phyloP scores from a whole-genome alignment of 2,113 vertebrate genomes.

The Delphinapterus leucas region DNA sequence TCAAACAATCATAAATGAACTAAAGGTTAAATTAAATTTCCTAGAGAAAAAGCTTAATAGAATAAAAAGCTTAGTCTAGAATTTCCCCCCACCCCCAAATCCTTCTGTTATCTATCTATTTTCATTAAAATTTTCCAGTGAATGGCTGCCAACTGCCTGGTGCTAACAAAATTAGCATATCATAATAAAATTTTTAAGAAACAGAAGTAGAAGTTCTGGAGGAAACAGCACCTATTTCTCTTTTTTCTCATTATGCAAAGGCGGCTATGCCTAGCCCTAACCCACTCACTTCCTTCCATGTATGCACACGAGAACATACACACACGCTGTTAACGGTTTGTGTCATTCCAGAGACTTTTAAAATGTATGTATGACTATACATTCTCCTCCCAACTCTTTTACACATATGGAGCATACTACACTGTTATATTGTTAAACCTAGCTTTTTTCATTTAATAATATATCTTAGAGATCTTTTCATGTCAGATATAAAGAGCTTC shows the following conservation, averaged over 20 bases:
- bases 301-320: neutral
- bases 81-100: neutral
- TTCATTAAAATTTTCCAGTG: constrained; percentile 28
- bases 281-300: neutral
- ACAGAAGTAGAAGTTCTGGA: neutral
- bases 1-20: constrained; percentile 61
- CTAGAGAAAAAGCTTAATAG: neutral
- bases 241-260: neutral
- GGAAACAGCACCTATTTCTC: neutral
- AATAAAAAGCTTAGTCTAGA: constrained; percentile 51
- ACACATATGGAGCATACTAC: neutral
- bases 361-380: neutral
- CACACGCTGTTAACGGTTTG: neutral
- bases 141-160: neutral
- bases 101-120: constrained; percentile 24
- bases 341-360: neutral
- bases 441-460: neutral
- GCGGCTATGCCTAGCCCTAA: neutral
- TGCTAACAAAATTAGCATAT: neutral
- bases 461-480: neutral
- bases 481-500: neutral
- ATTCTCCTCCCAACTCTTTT: neutral
- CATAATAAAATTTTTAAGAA: neutral
- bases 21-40: constrained; percentile 47
- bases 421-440: neutral